Base-by-base conservation (phyloP, 2,888 invertebrate genomes). In the Chymomyza procnemis region DNA sequence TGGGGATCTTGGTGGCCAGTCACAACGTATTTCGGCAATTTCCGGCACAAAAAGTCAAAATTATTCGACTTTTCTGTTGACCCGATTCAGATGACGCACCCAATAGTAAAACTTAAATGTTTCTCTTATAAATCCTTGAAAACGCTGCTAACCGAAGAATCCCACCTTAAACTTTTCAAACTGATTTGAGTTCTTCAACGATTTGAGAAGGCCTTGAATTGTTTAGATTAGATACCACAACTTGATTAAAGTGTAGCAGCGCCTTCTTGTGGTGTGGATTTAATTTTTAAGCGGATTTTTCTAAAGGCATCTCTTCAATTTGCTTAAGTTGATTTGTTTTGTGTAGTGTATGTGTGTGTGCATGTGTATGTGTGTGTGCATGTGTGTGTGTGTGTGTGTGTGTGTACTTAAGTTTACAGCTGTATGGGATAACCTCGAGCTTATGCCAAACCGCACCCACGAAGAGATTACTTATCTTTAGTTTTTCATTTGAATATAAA, bases 401-500 rank as follows among this genome's bases (percentile, higher is more conserved):
- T 46, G 46, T 59, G 63, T 60, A 50, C 50, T 41, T 26, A 26
- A 26, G 26, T 26, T 41, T 41, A 50, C 50, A 18, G 46, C 52
- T 21, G 57, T 34, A 34, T 67, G 46, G 48, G 59, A 46, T 22
- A 30, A 61, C 41, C 22, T 56, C 52, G 58, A 66, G 69, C 60
- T 21, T 54, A 62, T 22, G 50, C 58, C 41, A 60, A 85, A 78
- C 80, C 80, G 76, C 80, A 83, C 80, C 80, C 80, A 83, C 64
- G 71, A 71, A 70, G 69, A 79, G 80, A 80, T 80, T 85, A 80
- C 80, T 80, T 80, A 80, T 80, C 80, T 80, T 80, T 18, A 80
- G 85, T 86, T 85, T 85, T 83, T 83, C 78, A 80, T 80, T 80
- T 80, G 78, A 80, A 85, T 85, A 85, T 80, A 80, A 85, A 77